Evolutionary conservation across 2,113 vertebrate genomes (phyloP).

Genomic region (Dromiciops gliroides): DNA sequence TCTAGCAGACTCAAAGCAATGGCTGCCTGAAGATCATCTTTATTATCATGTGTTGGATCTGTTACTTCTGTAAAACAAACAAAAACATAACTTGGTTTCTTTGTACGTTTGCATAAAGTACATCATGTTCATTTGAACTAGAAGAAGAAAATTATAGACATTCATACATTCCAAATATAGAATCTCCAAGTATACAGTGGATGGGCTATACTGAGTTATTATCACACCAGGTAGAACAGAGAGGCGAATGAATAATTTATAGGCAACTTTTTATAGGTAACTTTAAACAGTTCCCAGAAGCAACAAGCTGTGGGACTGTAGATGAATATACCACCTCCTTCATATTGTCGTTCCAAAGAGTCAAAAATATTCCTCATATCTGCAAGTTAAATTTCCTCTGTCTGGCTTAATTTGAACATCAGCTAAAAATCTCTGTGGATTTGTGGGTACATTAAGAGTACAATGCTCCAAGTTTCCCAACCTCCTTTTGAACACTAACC

Average conservation of each 20-base stretch:
- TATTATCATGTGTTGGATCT: slow-evolving; percentile 70
- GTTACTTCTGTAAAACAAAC: slow-evolving; percentile 78
- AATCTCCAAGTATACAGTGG: neutral
- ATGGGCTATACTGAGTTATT: neutral
- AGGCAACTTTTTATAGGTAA: neutral
- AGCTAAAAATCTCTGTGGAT: neutral
- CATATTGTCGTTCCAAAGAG: slow-evolving; percentile 27
- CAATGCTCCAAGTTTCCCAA: neutral
- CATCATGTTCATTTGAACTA: neutral
- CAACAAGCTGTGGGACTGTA: neutral
- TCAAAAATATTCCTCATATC: neutral
- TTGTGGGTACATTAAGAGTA: neutral
- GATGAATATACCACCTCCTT: neutral
- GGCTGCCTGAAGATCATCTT: slow-evolving; percentile 85
- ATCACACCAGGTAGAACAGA: neutral
- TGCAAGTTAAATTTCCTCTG: neutral
- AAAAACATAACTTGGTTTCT: slow-evolving; percentile 40
- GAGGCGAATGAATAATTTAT: neutral
- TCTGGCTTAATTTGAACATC: neutral
- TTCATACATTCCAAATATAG: neutral
- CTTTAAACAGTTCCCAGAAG: neutral
- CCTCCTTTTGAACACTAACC: neutral
- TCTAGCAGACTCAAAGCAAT: slow-evolving; percentile 87
- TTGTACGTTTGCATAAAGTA: slow-evolving; percentile 2
- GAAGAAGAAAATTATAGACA: neutral